phyloP scores from a whole-genome alignment of 2,888 invertebrate genomes.

The Harpalus rufipes region DNA sequence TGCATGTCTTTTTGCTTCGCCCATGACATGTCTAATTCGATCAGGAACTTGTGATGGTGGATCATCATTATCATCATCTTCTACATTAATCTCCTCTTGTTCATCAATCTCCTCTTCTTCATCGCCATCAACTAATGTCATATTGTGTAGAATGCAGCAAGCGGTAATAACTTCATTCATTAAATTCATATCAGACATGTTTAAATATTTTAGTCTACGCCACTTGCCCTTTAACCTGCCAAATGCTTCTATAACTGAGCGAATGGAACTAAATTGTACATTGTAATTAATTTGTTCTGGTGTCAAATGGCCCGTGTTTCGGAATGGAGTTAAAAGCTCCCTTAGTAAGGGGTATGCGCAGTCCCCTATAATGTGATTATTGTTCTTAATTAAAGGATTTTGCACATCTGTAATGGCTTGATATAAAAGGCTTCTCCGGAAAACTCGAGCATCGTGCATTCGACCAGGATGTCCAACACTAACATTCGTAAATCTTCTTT shows the following conservation, averaged over 20 bases:
- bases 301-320: background rate
- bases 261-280: background rate
- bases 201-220: background rate
- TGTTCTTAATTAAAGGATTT: background rate
- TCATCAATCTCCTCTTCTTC: background rate
- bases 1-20: background rate
- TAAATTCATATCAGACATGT: background rate
- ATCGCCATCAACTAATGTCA: background rate
- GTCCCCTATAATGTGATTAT: background rate
- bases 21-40: background rate
- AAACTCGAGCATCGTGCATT: conserved; percentile 67
- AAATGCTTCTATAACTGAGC: background rate
- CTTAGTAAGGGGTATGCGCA: background rate
- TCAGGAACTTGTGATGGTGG: background rate
- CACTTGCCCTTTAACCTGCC: background rate
- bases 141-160: background rate
- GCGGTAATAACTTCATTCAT: background rate
- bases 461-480: conserved; percentile 63
- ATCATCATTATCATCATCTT: background rate
- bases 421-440: conserved; percentile 56
- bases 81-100: background rate
- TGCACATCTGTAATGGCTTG: background rate
- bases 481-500: conserved; percentile 63
- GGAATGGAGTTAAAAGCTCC: background rate
- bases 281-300: background rate